phyloP scores from a whole-genome alignment of 2,797 vertebrate genomes.

The Poeciliopsis turneri region DNA sequence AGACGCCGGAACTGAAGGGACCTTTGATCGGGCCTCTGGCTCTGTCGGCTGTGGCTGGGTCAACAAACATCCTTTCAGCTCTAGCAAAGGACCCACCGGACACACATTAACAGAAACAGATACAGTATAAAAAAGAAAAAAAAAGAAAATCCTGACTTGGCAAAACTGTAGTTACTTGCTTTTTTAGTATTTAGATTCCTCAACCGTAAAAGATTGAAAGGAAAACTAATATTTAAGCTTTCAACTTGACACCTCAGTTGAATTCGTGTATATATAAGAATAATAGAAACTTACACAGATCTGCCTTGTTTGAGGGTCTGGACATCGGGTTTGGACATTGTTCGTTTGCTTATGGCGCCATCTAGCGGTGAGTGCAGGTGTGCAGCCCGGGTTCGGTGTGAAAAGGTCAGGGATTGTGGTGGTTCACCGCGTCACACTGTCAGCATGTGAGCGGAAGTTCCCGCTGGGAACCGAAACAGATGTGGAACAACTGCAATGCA shows the following conservation, averaged over 20 bases:
- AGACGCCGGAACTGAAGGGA: neutral
- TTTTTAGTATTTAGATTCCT: neutral
- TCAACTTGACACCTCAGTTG: neutral
- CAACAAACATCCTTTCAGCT: constrained; percentile 3
- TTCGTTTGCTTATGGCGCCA: constrained; percentile 17
- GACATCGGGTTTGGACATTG: neutral
- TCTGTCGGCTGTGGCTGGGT: neutral
- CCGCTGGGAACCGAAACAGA: neutral
- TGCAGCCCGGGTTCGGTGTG: neutral
- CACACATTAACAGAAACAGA: neutral
- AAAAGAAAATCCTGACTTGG: neutral
- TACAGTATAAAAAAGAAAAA: neutral
- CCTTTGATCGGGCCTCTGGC: neutral
- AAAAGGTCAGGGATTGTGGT: constrained; percentile 2
- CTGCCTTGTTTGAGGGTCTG: neutral
- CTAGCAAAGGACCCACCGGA: neutral
- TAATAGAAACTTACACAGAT: neutral
- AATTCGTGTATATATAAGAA: neutral
- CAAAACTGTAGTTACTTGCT: neutral
- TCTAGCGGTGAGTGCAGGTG: constrained; percentile 22
- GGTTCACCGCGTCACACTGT: constrained; percentile 7
- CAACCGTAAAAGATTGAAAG: neutral
- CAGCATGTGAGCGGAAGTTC: constrained; percentile 8
- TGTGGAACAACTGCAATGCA: neutral
- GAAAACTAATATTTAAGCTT: neutral